Base-by-base conservation (phyloP, 2,888 invertebrate species). In the Patella caerulea region DNA sequence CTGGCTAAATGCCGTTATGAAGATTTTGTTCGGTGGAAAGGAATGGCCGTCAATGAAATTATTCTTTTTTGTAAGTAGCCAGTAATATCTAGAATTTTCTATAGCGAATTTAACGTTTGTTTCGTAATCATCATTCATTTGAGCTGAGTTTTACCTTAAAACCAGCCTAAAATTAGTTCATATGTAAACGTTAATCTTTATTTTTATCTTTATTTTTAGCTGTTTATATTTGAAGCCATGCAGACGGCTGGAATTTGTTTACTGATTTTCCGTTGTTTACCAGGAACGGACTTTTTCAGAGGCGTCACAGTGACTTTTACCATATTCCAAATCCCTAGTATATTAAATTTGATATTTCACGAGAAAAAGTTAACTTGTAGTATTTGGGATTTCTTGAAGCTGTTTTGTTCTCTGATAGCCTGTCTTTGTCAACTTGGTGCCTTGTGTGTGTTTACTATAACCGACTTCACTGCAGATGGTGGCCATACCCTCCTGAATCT, bases 1-100 rank as follows among this genome's bases (percentile, higher is more conserved):
- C 80, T 88, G 88, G 82, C 95, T 98, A 87, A 84, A 87, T 78
- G 84, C 88, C 54, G 82, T 89, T 72, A 86, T 89, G 85, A 89
- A 88, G 76, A 87, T 86, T 11, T 77, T 90, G 17, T 90, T 91
- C 77, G 90, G 90, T 55, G 89, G 88, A 7, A 88, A 89, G 73
- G 88, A 88, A 74, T 91, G 91, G 91, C 90, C 90, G 2, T 84
- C 86, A 1, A 53, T 88, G 3, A 82, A 81, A 74, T 85, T 87
- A 3, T 85, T 89, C 71, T 56, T 88, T 17, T 80, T 86, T 73
- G 90, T 90, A 86, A 85, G 88, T 84, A 24, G 5, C 7, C 29
- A 52, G n/a, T 19, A 56, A 12, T 59, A 52, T 70, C 34, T 70
- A n/a, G 69, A 9, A 45, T 45, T 7, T 45, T 45, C 45, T 45